These are phyloP conservation scores for Cheirogaleus major DNA, from an alignment of 2,797 vertebrate species.

Conservation along the genomic window DNA sequence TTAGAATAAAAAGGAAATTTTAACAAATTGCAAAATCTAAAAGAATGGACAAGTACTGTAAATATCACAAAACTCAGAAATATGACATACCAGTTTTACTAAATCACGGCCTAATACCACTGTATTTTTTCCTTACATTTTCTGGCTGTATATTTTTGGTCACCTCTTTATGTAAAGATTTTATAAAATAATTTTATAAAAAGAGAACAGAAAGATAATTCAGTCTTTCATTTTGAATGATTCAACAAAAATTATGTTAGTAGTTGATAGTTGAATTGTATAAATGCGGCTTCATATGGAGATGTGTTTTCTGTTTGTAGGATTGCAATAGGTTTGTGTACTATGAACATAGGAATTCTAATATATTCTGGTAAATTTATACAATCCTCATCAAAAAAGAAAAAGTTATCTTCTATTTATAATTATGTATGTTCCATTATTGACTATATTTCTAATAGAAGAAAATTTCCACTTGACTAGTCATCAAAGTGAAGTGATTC, in stretches of 20 bases:
- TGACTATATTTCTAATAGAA: neutral
- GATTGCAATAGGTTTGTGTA: neutral
- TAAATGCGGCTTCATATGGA: neutral
- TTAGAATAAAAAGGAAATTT: neutral
- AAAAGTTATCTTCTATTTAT: neutral
- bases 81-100: neutral
- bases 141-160: neutral
- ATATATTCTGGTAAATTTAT: neutral
- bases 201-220: neutral
- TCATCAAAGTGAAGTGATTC: neutral
- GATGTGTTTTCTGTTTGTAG: neutral
- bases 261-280: neutral
- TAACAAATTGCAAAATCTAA: neutral
- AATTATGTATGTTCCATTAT: neutral
- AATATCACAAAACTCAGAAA: neutral
- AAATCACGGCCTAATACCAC: neutral
- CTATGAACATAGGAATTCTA: neutral
- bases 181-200: neutral
- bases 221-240: neutral
- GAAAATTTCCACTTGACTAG: neutral
- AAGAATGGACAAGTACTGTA: neutral
- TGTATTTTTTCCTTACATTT: neutral
- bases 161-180: neutral
- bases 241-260: neutral
- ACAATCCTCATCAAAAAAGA: neutral